phyloP scores from a whole-genome alignment of 2,113 vertebrate species.

The Neodontobutis hainanensis region DNA sequence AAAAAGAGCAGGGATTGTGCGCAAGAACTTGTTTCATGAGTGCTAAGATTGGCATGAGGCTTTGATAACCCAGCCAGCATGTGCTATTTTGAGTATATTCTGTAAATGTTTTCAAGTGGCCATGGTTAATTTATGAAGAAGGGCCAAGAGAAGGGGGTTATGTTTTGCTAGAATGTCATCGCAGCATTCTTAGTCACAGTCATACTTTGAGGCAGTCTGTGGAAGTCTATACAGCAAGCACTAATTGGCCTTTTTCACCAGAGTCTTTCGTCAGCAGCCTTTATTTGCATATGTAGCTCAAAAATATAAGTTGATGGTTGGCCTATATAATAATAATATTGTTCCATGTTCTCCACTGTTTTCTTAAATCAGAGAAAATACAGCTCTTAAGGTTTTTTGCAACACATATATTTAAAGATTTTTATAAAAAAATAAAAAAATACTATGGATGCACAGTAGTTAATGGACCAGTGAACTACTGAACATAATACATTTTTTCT shows the following conservation, averaged over 20 bases:
- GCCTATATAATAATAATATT: too few species aligned
- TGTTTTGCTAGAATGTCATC: conserved; percentile 18
- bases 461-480: too few species aligned
- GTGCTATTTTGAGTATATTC: conserved; percentile 69
- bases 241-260: conserved; percentile 15
- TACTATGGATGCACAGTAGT: too few species aligned
- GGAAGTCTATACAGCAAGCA: background rate
- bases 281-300: background rate
- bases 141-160: conserved; percentile 19
- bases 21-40: background rate
- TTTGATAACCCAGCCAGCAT: conserved; percentile 14
- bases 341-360: background rate
- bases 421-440: too few species aligned
- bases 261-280: background rate
- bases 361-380: background rate
- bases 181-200: conserved; percentile 3
- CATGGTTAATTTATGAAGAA: conserved; percentile 71
- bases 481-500: too few species aligned
- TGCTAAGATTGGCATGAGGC: background rate
- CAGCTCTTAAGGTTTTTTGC: too few species aligned
- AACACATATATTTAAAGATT: too few species aligned
- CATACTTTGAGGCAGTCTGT: conserved; percentile 4
- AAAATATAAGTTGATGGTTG: background rate
- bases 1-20: too few species aligned
- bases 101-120: conserved; percentile 68